phyloP scores from a whole-genome alignment of 2,797 vertebrate species.

The Erpetoichthys calabaricus region DNA sequence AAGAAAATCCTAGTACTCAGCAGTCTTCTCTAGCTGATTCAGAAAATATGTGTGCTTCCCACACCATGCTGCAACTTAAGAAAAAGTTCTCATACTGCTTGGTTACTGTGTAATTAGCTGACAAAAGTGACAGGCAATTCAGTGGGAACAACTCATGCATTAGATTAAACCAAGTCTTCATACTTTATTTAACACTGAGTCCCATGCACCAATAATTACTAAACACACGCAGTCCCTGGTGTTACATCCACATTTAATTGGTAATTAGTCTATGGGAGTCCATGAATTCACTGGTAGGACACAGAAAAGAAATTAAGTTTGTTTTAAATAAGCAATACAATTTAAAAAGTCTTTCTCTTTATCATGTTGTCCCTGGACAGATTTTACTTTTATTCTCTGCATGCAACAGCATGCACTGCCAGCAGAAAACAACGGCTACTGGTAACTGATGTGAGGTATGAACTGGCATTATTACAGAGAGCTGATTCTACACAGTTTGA shows the following conservation, averaged over 20 bases:
- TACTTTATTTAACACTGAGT: constrained; percentile 42
- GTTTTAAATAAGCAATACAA: constrained; percentile 22
- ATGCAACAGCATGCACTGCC: too few relatives aligned
- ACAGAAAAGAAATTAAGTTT: constrained; percentile 34
- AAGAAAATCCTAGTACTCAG: too few relatives aligned
- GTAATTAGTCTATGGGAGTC: constrained; percentile 38
- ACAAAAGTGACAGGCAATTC: constrained; percentile 57
- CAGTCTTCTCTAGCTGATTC: too few relatives aligned
- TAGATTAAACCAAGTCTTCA: constrained; percentile 42
- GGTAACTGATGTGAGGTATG: too few relatives aligned
- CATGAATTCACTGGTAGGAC: constrained; percentile 27
- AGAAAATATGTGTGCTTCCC: background rate
- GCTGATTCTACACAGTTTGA: too few relatives aligned
- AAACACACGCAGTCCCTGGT: constrained; percentile 35
- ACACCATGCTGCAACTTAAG: constrained; percentile 9
- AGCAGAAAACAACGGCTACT: too few relatives aligned
- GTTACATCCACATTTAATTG: constrained; percentile 30
- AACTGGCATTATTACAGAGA: too few relatives aligned
- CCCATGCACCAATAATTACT: constrained; percentile 43
- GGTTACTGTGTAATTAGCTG: constrained; percentile 60
- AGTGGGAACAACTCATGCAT: constrained; percentile 35
- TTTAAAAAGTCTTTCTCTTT: constrained; percentile 27
- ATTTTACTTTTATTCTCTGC: too few relatives aligned
- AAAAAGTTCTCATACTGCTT: constrained; percentile 21
- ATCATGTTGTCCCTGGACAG: constrained; percentile 10